Evolutionary conservation across 2,113 vertebrate species (phyloP).

Genomic region (Nothoprocta perdicaria): DNA sequence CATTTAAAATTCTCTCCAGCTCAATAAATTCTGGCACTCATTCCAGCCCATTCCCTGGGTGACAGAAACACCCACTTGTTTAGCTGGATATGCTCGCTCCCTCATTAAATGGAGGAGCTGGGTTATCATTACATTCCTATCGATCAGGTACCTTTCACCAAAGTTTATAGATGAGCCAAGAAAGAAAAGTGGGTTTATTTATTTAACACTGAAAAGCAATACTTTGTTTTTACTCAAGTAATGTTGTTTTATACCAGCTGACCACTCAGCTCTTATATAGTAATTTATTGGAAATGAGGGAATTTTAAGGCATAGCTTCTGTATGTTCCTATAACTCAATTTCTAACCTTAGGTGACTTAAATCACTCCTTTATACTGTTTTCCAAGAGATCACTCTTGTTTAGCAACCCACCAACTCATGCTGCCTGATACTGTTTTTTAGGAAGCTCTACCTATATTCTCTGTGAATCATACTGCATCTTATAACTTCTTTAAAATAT

Average conservation of each 20-base stretch:
- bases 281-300: neutral
- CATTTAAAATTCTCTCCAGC: constrained; percentile 56
- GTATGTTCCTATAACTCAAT: neutral
- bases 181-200: neutral
- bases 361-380: neutral
- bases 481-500: neutral
- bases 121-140: neutral
- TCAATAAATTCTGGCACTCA: constrained; percentile 40
- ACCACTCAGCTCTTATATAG: neutral
- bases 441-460: neutral
- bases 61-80: constrained; percentile 17
- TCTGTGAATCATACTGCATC: neutral
- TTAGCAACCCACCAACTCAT: neutral
- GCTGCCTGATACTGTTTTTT: neutral
- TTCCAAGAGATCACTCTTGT: neutral
- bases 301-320: neutral
- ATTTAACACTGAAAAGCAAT: neutral
- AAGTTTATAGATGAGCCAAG: neutral
- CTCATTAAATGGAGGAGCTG: neutral
- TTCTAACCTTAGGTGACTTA: neutral
- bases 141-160: neutral
- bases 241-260: neutral
- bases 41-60: constrained; percentile 18
- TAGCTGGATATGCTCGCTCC: constrained; percentile 20
- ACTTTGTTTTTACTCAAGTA: neutral